A percentile compares a stretch with the other conserved stretches of the same genome.
phyloP scores from a whole-genome alignment of 2,797 vertebrate species.

The Coreius guichenoti region DNA sequence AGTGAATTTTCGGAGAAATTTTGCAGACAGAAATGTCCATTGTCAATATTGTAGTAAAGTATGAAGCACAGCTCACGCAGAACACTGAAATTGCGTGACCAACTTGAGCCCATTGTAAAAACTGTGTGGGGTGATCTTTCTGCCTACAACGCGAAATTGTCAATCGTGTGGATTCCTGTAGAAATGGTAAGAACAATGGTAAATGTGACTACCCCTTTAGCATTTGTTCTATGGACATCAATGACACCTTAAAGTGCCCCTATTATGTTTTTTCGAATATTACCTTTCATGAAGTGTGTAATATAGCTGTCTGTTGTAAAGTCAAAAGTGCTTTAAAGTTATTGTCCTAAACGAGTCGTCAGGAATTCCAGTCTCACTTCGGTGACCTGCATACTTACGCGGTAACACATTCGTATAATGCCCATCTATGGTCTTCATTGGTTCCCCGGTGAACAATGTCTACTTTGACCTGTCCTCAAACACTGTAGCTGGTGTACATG shows the following conservation, averaged over 20 bases:
- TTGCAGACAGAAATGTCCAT: not conserved
- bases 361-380: too few species aligned
- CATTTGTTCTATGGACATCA: not conserved
- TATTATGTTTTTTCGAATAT: too few species aligned
- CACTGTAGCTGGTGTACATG: too few species aligned
- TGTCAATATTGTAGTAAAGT: not conserved
- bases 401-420: too few species aligned
- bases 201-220: not conserved
- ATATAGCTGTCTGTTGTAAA: too few species aligned
- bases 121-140: not conserved
- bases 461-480: too few species aligned
- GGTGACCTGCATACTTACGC: too few species aligned
- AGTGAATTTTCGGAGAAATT: not conserved
- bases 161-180: not conserved
- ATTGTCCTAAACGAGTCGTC: too few species aligned
- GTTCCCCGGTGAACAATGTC: too few species aligned
- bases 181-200: not conserved
- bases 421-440: too few species aligned
- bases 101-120: not conserved
- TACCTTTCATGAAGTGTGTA: too few species aligned
- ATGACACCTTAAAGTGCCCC: not conserved
- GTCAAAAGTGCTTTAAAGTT: too few species aligned
- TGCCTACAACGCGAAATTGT: not conserved
- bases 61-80: not conserved
- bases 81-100: not conserved